Evolutionary conservation across 2,797 vertebrate genomes (phyloP).

Genomic region (Hyperoplus lanceolatus): DNA sequence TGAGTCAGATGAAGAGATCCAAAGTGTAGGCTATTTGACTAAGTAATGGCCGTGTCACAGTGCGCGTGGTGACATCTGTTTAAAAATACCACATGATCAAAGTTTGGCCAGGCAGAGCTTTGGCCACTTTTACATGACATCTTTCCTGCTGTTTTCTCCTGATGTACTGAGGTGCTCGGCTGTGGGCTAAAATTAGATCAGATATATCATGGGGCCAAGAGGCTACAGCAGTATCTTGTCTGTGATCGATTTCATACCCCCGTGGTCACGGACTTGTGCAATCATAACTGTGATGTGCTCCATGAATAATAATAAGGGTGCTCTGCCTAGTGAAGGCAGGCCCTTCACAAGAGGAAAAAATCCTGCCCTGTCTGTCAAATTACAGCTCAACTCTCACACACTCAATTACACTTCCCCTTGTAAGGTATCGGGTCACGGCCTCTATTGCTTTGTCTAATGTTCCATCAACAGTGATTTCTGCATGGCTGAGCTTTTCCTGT

Average conservation of each 20-base stretch:
- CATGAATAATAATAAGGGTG: constrained; percentile 19
- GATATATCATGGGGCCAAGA: constrained; percentile 8
- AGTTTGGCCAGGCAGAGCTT: neutral
- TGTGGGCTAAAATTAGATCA: constrained; percentile 37
- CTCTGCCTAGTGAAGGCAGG: neutral
- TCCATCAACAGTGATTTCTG: constrained; percentile 3
- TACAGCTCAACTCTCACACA: constrained; percentile 1
- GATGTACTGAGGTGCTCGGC: neutral
- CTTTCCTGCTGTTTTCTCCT: constrained; percentile 11
- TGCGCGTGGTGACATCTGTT: constrained; percentile 7
- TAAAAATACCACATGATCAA: neutral
- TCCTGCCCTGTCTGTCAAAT: neutral
- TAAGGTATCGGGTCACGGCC: neutral
- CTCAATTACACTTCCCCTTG: constrained; percentile 20
- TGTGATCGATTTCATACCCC: constrained; percentile 34
- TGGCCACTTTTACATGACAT: neutral
- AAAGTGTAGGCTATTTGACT: neutral
- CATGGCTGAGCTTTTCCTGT: constrained; percentile 4
- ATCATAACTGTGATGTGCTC: constrained; percentile 12
- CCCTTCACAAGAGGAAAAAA: neutral
- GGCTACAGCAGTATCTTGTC: neutral
- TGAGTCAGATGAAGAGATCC: neutral
- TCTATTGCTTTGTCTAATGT: neutral
- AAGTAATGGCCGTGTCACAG: neutral
- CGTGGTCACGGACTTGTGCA: constrained; percentile 5